Evolutionary conservation across 2,888 invertebrate genomes (phyloP), one percentile per base, ranked within the genome.

Genomic region (Chelonus formosanus): DNA sequence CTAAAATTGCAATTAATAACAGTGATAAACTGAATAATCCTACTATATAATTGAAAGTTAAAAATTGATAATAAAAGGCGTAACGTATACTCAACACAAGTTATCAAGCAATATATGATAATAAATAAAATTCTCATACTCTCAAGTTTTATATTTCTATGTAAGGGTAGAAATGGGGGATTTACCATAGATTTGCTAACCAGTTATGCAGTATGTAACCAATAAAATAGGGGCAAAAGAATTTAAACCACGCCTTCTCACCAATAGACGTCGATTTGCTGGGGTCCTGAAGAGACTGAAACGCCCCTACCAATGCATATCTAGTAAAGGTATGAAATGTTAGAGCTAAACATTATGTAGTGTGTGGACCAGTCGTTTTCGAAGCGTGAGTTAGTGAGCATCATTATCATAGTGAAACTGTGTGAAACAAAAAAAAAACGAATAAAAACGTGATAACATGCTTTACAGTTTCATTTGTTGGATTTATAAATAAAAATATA

Each of bases 361-460:
- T 56, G 70, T 45, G 62, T 63, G 60, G 66, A 74, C 73, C 81
- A 81, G 81, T 81, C 76, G 73, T 74, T 75, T 80, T 75, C 76
- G 78, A 76, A 79, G 76, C 81, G 80, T 76, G 78, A 77, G 74
- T 75, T 77, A 73, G 75, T 73, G 74, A 80, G 74, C 76, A 76
- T 77, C 75, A 76, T 71, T 69, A 63, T 50, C 32, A 43, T 32
- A 34, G 61, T 65, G 60, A 61, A 47, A 20, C 45, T 47, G 36
- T 53, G 58, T 32, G 53, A n/a, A 54, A 57, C 36, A 35, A 34
- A 32, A 43, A 43, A 53, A 53, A 20, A 45, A 47, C 43, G 6
- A n/a, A 53, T 7, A 32, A 50, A 50, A 52, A 32, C 34, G 20
- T 20, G 20, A 20, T 20, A 20, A 20, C 32, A 5, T 52, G 52